Base-by-base conservation (phyloP, 2,888 invertebrate species). In the Halictus ligatus region DNA sequence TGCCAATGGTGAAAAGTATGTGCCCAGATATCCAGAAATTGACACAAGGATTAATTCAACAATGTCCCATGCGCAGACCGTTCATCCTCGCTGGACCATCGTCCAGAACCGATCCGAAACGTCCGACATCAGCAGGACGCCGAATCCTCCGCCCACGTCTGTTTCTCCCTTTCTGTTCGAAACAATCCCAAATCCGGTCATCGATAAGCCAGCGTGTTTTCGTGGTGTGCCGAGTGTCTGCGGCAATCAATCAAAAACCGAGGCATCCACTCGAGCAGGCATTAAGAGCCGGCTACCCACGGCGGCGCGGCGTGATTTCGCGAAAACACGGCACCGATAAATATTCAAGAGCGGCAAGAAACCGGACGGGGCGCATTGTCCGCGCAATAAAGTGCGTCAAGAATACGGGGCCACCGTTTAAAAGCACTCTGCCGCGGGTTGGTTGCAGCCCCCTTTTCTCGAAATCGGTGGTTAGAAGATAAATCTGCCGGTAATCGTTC, bases 371-470 rank as follows among this genome's bases (percentile, higher is more conserved):
- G 60, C 43, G 43, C 35, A 58, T 67, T 64, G 35, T 7, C 54
- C 21, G 25, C 7, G 21, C 84, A 75, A 83, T 83, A 75, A 83
- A 75, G 40, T 54, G 67, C 29, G 54, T 15, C 64, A 25, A 50
- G 40, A 67, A 35, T n/a, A 29, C 15, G 21, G 50, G 54, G 3
- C 13, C 46, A 72, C n/a, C 67, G 67, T 67, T 67, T 67, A 67
- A 67, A 35, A 67, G 35, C 67, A 67, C 60, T 60, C 13, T 54
- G 54, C 54, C 21, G 21, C 21, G 54, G 25, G 60, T 13, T 25
- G 12, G 25, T 13, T 13, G 60, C 13, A n/a, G n/a, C 60, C 18
- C 35, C 15, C 21, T 7, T 13, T 13, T 29, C 67, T 5, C 2
- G 29, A 29, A 67, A 67, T 67, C 67, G 67, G 67, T 67, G 67